Evolutionary conservation across 2,113 vertebrate species (phyloP), one percentile per base, ranked within the genome.

Genomic region (Alosa alosa): DNA sequence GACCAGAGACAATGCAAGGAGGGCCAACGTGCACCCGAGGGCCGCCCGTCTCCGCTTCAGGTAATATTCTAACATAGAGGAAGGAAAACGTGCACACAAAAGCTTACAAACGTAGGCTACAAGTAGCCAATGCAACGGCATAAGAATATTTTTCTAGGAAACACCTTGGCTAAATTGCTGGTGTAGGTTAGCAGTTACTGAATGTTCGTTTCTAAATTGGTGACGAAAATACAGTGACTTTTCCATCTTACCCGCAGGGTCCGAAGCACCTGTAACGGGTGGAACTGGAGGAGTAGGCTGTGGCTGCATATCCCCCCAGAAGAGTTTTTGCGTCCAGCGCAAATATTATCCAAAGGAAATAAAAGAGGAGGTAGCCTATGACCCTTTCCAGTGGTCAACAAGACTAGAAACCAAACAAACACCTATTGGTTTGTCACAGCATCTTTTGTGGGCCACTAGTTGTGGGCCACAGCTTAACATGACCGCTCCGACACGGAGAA

Each of bases 1-100:
- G 90, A 98, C 92, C 87, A 94, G 2, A 13, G 97, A 95, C 88
- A 97, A 94, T 10, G 89, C 87, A 84, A 99, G 94, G 84, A 99
- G 94, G 6, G 95, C 90, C 0, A 96, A 87, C 0, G 97, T 96
- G 78, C 96, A 94, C 95, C 96, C 97, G 83, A 99, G 94, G 0
- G 96, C 96, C 0, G 94, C 96, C 89, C 88, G 96, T 92, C 96
- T 96, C 52, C 98, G 95, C 87, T 96, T 96, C 3, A 57, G 60
- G 88, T 97, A 97, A 41, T 94, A 95, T 82, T 89, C 97, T 97
- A 91, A 31, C 31, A 31, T 31, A 1, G 31, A 22, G 18, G 18
- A 46, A 50, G 52, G 82, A 22, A 85, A 5, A 36, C 46, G 72
- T 52, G 41, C 10, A 60, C 7, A 64, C 6, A 60, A 11, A 13